A percentile compares a stretch with the other conserved stretches of the same genome.
Conservation (phyloP, 2,797 vertebrate species). For the Sphenopsis melanotis region DNA sequence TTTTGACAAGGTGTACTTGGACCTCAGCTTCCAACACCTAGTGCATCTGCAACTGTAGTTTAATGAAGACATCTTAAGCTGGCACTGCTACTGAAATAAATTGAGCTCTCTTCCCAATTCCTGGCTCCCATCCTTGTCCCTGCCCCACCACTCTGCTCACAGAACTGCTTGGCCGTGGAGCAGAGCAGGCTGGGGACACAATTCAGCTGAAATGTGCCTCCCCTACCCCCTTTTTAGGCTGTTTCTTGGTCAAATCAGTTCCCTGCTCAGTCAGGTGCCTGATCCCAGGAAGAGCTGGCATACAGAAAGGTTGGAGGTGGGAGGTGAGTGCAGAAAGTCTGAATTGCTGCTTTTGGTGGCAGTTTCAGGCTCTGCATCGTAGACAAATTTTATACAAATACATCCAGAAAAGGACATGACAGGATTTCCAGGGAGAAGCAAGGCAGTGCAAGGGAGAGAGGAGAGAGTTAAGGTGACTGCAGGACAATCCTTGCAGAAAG, state of each 20-base stretch:
- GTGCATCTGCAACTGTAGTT: conserved; percentile 51
- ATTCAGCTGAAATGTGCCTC: conserved; percentile 2
- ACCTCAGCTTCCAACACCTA: conserved; percentile 53
- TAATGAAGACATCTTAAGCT: conserved; percentile 61
- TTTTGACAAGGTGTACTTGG: conserved; percentile 46
- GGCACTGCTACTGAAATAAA: conserved; percentile 63
- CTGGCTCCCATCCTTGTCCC: conserved; percentile 45
- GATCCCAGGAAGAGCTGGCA: conserved; percentile 48
- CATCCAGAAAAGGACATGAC: not conserved
- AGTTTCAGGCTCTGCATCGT: not conserved
- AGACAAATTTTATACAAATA: not conserved
- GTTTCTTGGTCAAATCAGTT: not conserved
- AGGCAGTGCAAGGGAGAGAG: not conserved
- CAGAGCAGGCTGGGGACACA: conserved; percentile 9
- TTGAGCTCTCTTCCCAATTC: conserved; percentile 58
- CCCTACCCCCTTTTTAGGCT: not conserved
- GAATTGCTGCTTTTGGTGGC: conserved; percentile 28
- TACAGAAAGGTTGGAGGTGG: conserved; percentile 47
- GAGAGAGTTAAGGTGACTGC: conserved; percentile 5
- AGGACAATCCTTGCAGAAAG: conserved; percentile 25
- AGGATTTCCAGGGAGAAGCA: not conserved
- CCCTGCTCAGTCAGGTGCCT: conserved; percentile 22
- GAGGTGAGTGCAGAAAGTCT: conserved; percentile 36
- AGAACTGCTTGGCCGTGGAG: conserved; percentile 48
- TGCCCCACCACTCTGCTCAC: conserved; percentile 19